Evolutionary conservation across 2,888 invertebrate species (phyloP).

Genomic region (Desoria tigrina): DNA sequence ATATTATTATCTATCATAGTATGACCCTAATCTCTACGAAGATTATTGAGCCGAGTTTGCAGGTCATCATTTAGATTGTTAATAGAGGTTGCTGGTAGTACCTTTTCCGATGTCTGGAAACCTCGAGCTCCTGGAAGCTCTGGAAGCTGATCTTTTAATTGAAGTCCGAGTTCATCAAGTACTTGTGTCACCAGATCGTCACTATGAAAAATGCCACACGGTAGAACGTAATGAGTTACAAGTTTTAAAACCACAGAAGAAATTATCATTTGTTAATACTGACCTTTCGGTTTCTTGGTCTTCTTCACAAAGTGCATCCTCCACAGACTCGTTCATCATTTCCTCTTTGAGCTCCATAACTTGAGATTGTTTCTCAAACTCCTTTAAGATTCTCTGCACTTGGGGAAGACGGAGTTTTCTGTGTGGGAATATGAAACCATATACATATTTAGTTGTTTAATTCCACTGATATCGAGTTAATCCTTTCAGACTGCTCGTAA

Average conservation of each 20-base stretch:
- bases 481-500: too few species aligned
- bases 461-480: too few species aligned
- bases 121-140: slow-evolving; percentile 58
- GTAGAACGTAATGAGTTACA: too few species aligned
- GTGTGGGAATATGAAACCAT: too few species aligned
- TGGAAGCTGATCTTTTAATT: slow-evolving; percentile 62
- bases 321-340: slow-evolving; percentile 66
- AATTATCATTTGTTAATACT: slow-evolving; percentile 2
- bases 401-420: slow-evolving; percentile 59
- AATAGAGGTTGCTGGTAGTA: slow-evolving; percentile 12
- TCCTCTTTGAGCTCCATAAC: slow-evolving; percentile 70
- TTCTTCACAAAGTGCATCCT: slow-evolving; percentile 65
- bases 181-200: slow-evolving; percentile 63
- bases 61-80: slow-evolving; percentile 63
- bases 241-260: not conserved
- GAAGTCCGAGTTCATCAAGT: slow-evolving; percentile 65
- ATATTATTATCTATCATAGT: too few species aligned
- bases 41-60: slow-evolving; percentile 63
- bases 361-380: slow-evolving; percentile 66
- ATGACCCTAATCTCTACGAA: slow-evolving; percentile 59
- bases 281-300: slow-evolving; percentile 65
- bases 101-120: slow-evolving; percentile 23
- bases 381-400: slow-evolving; percentile 64
- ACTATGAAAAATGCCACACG: slow-evolving; percentile 57
- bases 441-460: too few species aligned